A percentile compares a stretch with the other conserved stretches of the same genome.
phyloP scores from a whole-genome alignment of 35 echinoderm and acorn worm genomes.

The Acanthaster planci region DNA sequence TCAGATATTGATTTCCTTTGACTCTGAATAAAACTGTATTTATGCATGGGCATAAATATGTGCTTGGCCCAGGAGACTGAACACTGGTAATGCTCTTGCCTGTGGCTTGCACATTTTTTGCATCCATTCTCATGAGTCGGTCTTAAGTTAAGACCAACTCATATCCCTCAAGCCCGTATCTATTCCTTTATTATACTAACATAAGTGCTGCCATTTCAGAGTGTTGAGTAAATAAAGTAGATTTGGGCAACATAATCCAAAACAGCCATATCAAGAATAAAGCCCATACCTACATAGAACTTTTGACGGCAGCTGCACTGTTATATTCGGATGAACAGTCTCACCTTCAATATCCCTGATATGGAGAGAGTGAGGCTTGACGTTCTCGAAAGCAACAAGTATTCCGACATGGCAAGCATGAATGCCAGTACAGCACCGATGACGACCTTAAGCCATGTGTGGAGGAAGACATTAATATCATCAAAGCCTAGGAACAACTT shows the following conservation, averaged over 20 bases:
- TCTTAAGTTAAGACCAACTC: no score
- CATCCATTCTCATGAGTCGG: no score
- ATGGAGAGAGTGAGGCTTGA: conserved; percentile 94
- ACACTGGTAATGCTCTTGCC: no score
- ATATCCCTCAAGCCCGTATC: no score
- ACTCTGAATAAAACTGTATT: no score
- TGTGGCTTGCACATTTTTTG: no score
- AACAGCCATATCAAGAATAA: background rate
- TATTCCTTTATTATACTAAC: no score
- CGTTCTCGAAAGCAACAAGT: conserved; percentile 75
- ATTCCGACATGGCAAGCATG: conserved; percentile 89
- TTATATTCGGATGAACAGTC: conserved; percentile 13
- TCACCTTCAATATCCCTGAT: conserved; percentile 93
- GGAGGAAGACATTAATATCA: conserved; percentile 43
- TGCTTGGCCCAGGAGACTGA: no score
- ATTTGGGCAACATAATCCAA: background rate
- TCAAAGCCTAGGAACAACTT: conserved; percentile 65
- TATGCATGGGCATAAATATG: no score
- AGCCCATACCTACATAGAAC: background rate
- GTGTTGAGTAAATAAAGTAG: background rate
- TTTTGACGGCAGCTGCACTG: background rate
- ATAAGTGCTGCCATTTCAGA: background rate
- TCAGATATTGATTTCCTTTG: no score
- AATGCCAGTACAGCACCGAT: conserved; percentile 79
- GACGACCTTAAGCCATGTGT: conserved; percentile 35